Base-by-base conservation (phyloP, 64 coral and sea anemone species). In the Pocillopora damicornis region DNA sequence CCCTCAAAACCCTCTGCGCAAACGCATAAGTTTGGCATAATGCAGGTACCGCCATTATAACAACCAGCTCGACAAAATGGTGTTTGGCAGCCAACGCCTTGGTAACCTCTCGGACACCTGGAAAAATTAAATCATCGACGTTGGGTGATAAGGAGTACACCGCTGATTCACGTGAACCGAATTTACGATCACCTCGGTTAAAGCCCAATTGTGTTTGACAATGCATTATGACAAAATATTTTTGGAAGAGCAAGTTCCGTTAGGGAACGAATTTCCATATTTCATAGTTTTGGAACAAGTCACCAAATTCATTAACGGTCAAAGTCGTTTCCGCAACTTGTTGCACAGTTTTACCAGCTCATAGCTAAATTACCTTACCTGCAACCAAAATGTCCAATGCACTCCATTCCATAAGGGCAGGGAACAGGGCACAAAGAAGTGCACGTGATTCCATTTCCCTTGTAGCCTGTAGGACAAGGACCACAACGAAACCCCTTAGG, bases 381-480 rank as follows among this genome's bases (percentile, higher is more conserved):
- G 60, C 94, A 95, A 12, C 81, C 89, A 67, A 87, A 78, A 51
- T 80, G 76, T 35, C 75, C 94, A 10, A 92, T 76, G 59, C 94
- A 95, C 26, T 64, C 88, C 94, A 95, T 95, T 60, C 94, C 94
- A 26, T 74, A 89, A 17, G 94, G 90, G 37, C 94, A 95, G 34
- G 75, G 75, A 75, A 88, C 13, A 34, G 90, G 81, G n/a, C 94
- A 95, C 87, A 95, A 89, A 15, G 76, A 57, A 16, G 71, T 91
- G 65, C 96, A 98, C 1, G 78, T 57, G 57, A 92, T 59, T 5
- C 96, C 96, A 63, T 94, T 90, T 18, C 96, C 96, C 58, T 35
- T 86, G 76, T 91, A 90, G 30, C 92, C 92, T 59, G 35, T 67
- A 16, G 96, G 96, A 78, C 96, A 98, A 17, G 86, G 87, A n/a